A percentile compares a stretch with the other conserved stretches of the same genome.
phyloP scores from a whole-genome alignment of 2,113 vertebrate genomes.

The Puntigrus tetrazona region DNA sequence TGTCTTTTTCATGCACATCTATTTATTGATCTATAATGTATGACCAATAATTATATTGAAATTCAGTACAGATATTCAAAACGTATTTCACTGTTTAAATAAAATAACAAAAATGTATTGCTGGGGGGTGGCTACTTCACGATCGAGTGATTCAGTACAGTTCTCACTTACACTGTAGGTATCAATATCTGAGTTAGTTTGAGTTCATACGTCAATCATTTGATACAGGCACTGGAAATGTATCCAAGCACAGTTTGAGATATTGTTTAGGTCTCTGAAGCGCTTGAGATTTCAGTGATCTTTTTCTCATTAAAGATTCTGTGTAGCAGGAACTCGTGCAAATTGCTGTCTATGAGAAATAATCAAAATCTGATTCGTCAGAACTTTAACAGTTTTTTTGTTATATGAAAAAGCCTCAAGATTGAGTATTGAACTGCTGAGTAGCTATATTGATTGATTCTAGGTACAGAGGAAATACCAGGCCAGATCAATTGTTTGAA shows the following conservation, averaged over 20 bases:
- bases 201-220: background rate
- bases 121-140: background rate
- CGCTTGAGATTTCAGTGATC: background rate
- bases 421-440: background rate
- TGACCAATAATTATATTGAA: background rate
- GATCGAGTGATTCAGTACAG: background rate
- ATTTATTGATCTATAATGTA: background rate
- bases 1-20: background rate
- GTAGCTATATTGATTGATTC: background rate
- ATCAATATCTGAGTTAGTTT: too few species aligned
- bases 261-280: background rate
- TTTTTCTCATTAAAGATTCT: background rate
- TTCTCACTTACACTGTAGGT: background rate
- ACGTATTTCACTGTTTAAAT: background rate
- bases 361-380: background rate
- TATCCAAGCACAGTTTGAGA: background rate
- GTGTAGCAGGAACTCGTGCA: background rate
- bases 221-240: too few species aligned
- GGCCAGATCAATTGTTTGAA: background rate
- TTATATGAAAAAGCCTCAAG: too few species aligned
- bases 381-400: background rate
- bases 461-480: background rate
- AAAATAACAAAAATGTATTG: background rate
- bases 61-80: background rate
- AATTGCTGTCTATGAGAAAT: background rate